Base-by-base conservation (phyloP, 2,888 invertebrate genomes). In the Agrochola lota region DNA sequence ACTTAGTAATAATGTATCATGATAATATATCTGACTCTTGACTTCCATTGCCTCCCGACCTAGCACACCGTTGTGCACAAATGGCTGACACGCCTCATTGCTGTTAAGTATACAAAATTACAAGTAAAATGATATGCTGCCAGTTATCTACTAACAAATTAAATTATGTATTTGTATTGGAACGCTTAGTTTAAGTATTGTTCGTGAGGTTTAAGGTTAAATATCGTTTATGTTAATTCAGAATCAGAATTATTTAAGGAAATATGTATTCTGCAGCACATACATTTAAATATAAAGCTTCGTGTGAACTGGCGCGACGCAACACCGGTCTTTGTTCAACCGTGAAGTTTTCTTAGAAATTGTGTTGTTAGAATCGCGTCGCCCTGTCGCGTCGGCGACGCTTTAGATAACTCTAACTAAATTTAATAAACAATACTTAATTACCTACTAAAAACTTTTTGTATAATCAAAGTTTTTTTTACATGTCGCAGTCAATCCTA, bases 11-110 rank as follows among this genome's bases (percentile, higher is more conserved):
- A 85, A 70, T 73, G 83, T 73, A 62, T 64, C 62, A 57, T 66
- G 69, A n/a, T 72, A 76, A 77, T 77, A 81, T 46, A 85, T 76
- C 81, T 75, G 71, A 85, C 83, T 85, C 30, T 35, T 63, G 77
- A 72, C 86, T 35, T 35, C 49, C 9, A 52, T 76, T 82, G 81
- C 55, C 57, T 57, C 23, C 40, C 55, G 71, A 85, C 85, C 67
- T 62, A 49, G 23, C 35, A 15, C n/a, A 71, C 71, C 63, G 67
- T 75, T 71, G 59, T 63, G n/a, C 72, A 60, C 40, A 75, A 71
- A 67, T 15, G 57, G 0, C 49, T 68, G 83, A 26, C 68, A 79
- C 49, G 49, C 8, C 64, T 55, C 70, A 71, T 79, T 69, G 57
- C n/a, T 52, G 17, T 43, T 70, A 70, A 74, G 43, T 74, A 75